These are phyloP conservation scores for Trematomus bernacchii DNA, from an alignment of 2,797 vertebrate genomes.

Conservation along the genomic window DNA sequence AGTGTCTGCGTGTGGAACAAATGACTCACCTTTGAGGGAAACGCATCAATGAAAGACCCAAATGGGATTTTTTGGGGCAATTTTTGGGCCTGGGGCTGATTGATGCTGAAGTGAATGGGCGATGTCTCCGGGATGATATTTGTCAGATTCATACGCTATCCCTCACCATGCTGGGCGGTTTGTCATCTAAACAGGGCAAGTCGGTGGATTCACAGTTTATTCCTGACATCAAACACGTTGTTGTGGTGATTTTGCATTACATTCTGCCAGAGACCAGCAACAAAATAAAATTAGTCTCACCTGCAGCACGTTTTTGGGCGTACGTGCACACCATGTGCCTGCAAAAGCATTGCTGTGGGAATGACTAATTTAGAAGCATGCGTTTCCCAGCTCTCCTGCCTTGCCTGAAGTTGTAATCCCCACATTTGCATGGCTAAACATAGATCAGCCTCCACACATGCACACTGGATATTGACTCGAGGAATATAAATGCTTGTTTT, in stretches of 20 bases:
- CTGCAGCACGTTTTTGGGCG: slow-evolving; percentile 36
- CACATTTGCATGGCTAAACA: slow-evolving; percentile 82
- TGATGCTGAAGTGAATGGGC: slow-evolving; percentile 61
- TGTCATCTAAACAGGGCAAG: slow-evolving; percentile 39
- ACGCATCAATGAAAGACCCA: slow-evolving; percentile 68
- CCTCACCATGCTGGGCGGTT: slow-evolving; percentile 38
- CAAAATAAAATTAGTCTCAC: slow-evolving; percentile 35
- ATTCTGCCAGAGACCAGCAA: slow-evolving; percentile 37
- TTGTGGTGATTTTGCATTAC: slow-evolving; percentile 46
- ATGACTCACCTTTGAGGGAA: slow-evolving; percentile 80
- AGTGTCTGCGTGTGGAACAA: slow-evolving; percentile 73
- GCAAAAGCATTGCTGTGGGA: slow-evolving; percentile 59
- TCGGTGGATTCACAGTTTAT: slow-evolving; percentile 45
- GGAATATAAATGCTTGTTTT: slow-evolving; percentile 78
- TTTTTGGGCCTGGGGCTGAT: slow-evolving; percentile 57
- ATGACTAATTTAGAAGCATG: slow-evolving; percentile 75
- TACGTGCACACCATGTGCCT: slow-evolving; percentile 37
- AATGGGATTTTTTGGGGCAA: slow-evolving; percentile 53
- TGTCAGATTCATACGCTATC: slow-evolving; percentile 47
- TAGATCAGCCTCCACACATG: slow-evolving; percentile 74
- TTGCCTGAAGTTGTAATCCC: slow-evolving; percentile 79
- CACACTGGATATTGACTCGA: slow-evolving; percentile 65
- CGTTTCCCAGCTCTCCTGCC: slow-evolving; percentile 61
- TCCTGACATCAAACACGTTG: slow-evolving; percentile 58
- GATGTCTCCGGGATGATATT: slow-evolving; percentile 47